Evolutionary conservation across 1,140 invertebrate genomes (phyloP).

Genomic region (Apis dorsata): DNA sequence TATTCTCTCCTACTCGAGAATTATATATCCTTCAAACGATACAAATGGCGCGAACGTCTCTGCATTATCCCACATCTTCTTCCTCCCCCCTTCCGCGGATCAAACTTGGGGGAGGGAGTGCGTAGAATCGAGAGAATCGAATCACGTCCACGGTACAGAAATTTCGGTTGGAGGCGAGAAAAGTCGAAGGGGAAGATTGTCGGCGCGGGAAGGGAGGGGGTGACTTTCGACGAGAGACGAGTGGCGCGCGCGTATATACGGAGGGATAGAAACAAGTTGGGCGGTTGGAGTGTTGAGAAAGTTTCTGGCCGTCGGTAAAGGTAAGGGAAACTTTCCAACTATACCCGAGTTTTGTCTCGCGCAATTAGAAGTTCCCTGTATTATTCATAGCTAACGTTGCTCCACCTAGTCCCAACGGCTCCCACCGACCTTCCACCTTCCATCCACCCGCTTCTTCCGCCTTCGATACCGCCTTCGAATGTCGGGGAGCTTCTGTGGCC

Average conservation of each 20-base stretch:
- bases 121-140: background rate
- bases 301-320: constrained; percentile 54
- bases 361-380: constrained; percentile 78
- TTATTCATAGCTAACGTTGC: constrained; percentile 77
- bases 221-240: constrained; percentile 55
- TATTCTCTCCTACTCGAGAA: too few relatives aligned
- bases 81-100: background rate
- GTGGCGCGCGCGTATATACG: constrained; percentile 29
- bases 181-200: constrained; percentile 37
- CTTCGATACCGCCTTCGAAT: background rate
- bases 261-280: constrained; percentile 66
- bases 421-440: background rate
- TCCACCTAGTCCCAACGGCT: constrained; percentile 28
- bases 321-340: constrained; percentile 71
- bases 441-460: constrained; percentile 23
- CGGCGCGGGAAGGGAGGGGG: background rate
- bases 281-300: constrained; percentile 62
- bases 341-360: constrained; percentile 74
- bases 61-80: too few relatives aligned
- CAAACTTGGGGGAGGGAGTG: background rate
- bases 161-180: constrained; percentile 7
- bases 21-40: too few relatives aligned
- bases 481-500: background rate
- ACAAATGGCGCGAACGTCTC: background rate
- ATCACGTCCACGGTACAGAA: background rate